A percentile compares a stretch with the other conserved stretches of the same genome.
These are phyloP conservation scores for Microctonus hyperodae DNA, from an alignment of 2,888 invertebrate genomes.

Conservation along the genomic window DNA sequence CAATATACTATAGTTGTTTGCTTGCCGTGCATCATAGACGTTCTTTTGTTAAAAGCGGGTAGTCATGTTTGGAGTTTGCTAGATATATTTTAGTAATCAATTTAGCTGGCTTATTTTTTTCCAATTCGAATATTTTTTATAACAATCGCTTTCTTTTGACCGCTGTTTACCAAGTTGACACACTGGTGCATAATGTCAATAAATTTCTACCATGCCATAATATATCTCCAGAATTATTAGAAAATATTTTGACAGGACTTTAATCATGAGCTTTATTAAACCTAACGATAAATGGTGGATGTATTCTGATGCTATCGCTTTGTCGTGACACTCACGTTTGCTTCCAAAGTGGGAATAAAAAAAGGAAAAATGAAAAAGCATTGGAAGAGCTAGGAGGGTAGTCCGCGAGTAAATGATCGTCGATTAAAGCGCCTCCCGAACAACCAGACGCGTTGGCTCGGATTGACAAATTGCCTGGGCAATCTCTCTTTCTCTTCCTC, in stretches of 20 bases:
- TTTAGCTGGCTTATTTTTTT: not conserved
- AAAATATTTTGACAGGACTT: not conserved
- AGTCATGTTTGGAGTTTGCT: not conserved
- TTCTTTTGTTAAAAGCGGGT: constrained; percentile 11
- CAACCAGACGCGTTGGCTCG: constrained; percentile 40
- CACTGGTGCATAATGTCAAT: not conserved
- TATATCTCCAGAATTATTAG: not conserved
- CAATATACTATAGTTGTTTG: constrained; percentile 51
- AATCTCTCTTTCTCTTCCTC: constrained; percentile 41
- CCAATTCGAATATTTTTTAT: not conserved
- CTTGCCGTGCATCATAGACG: constrained; percentile 31
- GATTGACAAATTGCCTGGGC: constrained; percentile 59
- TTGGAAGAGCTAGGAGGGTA: constrained; percentile 24
- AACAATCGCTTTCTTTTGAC: no score
- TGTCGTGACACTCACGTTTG: constrained; percentile 26
- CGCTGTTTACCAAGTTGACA: no score
- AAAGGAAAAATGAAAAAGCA: constrained; percentile 24
- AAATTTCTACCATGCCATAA: not conserved
- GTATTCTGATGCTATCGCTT: constrained; percentile 17
- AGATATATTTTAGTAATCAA: constrained; percentile 6
- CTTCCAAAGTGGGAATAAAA: constrained; percentile 15
- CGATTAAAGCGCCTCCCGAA: constrained; percentile 56
- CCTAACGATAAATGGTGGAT: not conserved
- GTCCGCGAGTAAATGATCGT: constrained; percentile 54
- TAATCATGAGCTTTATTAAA: not conserved